Percentiles rank a stretch among this genome's conserved stretches.
These are phyloP conservation scores for Euthynnus affinis DNA, from an alignment of 2,797 vertebrate species.

Conservation along the genomic window DNA sequence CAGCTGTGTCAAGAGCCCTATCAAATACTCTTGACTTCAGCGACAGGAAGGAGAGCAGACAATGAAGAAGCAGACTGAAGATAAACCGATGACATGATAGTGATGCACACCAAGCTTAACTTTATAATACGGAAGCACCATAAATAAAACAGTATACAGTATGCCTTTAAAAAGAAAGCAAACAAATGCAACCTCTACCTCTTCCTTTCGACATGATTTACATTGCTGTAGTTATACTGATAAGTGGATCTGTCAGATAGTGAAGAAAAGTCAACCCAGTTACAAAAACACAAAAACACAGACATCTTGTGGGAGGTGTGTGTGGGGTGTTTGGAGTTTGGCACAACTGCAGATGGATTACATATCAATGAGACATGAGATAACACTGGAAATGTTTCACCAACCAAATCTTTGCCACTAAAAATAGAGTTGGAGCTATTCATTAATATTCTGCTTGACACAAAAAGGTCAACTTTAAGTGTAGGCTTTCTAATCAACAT, in stretches of 20 bases:
- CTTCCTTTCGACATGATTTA: conserved; percentile 70
- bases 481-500: conserved; percentile 45
- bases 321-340: conserved; percentile 40
- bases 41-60: conserved; percentile 71
- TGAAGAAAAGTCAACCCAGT: conserved; percentile 63
- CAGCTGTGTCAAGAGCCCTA: conserved; percentile 78
- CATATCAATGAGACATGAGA: conserved; percentile 56
- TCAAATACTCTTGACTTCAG: conserved; percentile 81
- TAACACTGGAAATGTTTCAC: conserved; percentile 42
- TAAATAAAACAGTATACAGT: conserved; percentile 78
- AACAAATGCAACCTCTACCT: conserved; percentile 65
- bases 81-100: conserved; percentile 77
- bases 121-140: conserved; percentile 71
- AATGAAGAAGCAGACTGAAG: conserved; percentile 68
- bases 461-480: conserved; percentile 42
- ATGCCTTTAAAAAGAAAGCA: conserved; percentile 64
- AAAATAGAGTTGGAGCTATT: conserved; percentile 29
- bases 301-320: conserved; percentile 59
- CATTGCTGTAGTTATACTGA: conserved; percentile 71
- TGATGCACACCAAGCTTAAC: conserved; percentile 72
- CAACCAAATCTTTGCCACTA: conserved; percentile 31
- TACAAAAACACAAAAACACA: conserved; percentile 49
- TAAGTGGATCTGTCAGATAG: conserved; percentile 74
- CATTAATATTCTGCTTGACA: conserved; percentile 41
- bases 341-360: conserved; percentile 54